Conservation (phyloP, 2,113 vertebrate species). For the Bolborhynchus lineola region DNA sequence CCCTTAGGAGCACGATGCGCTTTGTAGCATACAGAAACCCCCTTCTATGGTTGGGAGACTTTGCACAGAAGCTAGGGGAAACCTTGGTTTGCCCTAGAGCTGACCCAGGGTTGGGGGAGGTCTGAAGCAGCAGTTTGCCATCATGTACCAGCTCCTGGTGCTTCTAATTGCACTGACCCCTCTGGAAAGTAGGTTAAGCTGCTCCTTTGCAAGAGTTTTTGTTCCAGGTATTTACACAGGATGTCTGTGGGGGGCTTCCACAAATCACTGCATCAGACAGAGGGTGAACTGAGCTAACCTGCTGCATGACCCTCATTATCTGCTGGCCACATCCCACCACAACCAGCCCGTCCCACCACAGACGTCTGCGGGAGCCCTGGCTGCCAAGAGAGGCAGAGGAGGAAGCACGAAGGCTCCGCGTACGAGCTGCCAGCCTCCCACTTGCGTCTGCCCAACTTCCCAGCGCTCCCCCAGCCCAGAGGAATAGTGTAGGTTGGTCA, state of each 20-base stretch:
- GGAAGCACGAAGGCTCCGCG: neutral
- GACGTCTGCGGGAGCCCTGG: neutral
- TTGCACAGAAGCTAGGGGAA: neutral
- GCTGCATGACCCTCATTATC: neutral
- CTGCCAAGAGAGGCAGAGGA: conserved; percentile 19
- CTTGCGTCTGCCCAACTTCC: neutral
- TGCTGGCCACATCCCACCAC: neutral
- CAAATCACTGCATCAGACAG: neutral
- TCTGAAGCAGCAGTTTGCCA: neutral
- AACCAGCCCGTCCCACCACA: rapidly evolving
- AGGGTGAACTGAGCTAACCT: neutral
- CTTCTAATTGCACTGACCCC: neutral
- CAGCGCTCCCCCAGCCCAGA: neutral
- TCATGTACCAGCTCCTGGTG: rapidly evolving
- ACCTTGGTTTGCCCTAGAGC: neutral
- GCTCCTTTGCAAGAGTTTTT: neutral
- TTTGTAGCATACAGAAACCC: neutral
- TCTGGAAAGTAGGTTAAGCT: neutral
- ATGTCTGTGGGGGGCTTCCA: neutral
- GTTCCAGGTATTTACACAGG: rapidly evolving
- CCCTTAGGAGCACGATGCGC: neutral
- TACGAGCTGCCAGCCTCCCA: conserved; percentile 33
- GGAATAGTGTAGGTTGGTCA: conserved; percentile 27
- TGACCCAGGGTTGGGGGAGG: neutral
- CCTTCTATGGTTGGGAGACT: neutral